These are phyloP conservation scores for Steatocranus sp. DNA, from an alignment of 2,797 vertebrate species.

Conservation along the genomic window DNA sequence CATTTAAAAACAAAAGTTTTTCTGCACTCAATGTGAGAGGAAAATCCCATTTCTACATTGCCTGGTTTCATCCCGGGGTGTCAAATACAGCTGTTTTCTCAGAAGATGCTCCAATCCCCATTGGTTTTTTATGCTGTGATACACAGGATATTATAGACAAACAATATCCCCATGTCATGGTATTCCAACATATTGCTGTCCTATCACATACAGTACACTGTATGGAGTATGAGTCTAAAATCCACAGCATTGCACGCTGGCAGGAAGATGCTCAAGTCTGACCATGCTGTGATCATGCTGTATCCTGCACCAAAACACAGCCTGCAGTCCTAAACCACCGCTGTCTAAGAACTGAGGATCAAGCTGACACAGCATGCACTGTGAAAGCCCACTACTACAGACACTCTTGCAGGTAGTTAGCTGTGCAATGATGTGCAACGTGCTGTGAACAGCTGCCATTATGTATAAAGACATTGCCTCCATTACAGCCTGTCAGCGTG, in stretches of 20 bases:
- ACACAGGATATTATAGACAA: neutral
- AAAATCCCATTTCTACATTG: rapidly evolving
- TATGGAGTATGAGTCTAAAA: neutral
- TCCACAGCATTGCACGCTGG: neutral
- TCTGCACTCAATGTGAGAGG: rapidly evolving
- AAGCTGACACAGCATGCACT: neutral
- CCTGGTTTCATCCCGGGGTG: neutral
- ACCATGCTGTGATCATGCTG: neutral
- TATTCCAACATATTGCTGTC: neutral
- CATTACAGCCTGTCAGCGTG: slow-evolving; percentile 6
- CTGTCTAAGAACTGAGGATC: neutral
- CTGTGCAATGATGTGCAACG: slow-evolving; percentile 44
- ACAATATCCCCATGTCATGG: neutral
- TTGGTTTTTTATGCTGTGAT: neutral
- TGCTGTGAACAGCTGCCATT: slow-evolving; percentile 50
- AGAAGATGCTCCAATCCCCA: neutral
- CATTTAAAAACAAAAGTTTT: neutral
- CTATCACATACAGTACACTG: neutral
- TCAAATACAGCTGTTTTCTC: neutral
- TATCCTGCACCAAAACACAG: neutral
- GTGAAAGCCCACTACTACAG: neutral
- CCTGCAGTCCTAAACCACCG: too few species aligned
- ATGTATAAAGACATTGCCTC: slow-evolving; percentile 44
- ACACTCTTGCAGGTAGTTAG: neutral
- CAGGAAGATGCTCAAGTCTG: neutral